These are phyloP conservation scores for Chalcis sispes DNA, from an alignment of 2,888 invertebrate species.

Conservation along the genomic window DNA sequence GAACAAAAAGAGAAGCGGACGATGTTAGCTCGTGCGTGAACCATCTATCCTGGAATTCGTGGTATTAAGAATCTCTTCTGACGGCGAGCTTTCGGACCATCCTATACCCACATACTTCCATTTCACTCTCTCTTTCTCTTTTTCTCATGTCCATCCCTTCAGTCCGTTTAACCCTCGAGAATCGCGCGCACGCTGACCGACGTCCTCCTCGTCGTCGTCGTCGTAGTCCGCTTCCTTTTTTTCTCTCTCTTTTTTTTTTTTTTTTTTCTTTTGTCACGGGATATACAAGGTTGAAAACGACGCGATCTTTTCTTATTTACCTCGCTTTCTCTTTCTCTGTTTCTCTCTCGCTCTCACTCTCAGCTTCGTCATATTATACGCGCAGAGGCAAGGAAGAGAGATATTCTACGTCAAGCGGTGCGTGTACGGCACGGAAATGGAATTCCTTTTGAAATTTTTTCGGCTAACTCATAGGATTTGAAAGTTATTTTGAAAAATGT, in stretches of 20 bases:
- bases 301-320: conserved; percentile 19
- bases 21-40: conserved; percentile 65
- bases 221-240: not conserved
- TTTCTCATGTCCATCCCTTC: not conserved
- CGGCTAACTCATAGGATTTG: not conserved
- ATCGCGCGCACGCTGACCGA: not conserved
- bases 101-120: not conserved
- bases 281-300: conserved; percentile 2
- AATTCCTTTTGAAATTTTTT: conserved; percentile 24
- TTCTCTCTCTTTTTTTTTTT: not conserved
- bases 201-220: not conserved
- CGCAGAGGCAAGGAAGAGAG: too few species aligned
- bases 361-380: conserved; percentile 15
- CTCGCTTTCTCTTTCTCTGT: not conserved
- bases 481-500: too few species aligned
- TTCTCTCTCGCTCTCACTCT: not conserved
- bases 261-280: not conserved
- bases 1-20: not conserved
- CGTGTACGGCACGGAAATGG: not conserved
- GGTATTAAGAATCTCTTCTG: conserved; percentile 60
- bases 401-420: conserved; percentile 2
- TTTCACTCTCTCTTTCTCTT: not conserved
- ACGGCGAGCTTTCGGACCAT: conserved; percentile 9
- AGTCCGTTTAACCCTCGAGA: conserved; percentile 34
- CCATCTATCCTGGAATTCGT: conserved; percentile 64